Evolutionary conservation across 2,113 vertebrate genomes (phyloP).

Genomic region (Scolopax mira): DNA sequence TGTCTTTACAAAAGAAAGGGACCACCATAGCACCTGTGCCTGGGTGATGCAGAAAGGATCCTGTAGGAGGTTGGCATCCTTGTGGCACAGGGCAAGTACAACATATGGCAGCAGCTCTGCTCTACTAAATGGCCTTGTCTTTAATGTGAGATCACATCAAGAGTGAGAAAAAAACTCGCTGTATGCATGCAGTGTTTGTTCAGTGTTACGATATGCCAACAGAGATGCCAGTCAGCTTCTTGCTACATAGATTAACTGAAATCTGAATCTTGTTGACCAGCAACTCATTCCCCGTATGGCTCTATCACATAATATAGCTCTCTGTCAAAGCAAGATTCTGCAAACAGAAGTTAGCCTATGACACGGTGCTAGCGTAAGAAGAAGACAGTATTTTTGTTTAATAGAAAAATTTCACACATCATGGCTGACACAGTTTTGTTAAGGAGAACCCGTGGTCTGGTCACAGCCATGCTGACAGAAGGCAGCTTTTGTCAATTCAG

Average conservation of each 20-base stretch:
- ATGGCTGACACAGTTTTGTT: background rate
- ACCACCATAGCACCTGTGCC: background rate
- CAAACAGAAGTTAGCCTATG: slow-evolving; percentile 13
- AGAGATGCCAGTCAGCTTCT: slow-evolving; percentile 30
- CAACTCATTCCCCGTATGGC: background rate
- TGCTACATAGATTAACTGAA: background rate
- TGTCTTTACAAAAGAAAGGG: background rate
- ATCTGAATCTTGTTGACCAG: background rate
- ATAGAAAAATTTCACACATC: background rate
- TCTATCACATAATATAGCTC: background rate
- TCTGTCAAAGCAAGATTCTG: background rate
- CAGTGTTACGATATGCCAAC: background rate
- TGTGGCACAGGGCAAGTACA: background rate
- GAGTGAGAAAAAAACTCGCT: background rate
- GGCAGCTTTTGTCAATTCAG: slow-evolving; percentile 18
- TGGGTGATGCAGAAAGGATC: background rate
- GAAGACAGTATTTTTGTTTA: slow-evolving; percentile 14
- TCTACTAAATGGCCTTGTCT: background rate
- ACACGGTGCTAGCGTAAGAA: background rate
- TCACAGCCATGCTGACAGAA: background rate
- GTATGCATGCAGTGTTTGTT: slow-evolving; percentile 12
- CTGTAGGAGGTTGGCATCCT: background rate
- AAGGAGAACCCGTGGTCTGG: background rate
- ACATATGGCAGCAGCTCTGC: background rate
- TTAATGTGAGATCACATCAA: background rate